These are phyloP conservation scores for Stictocephala bisonia DNA, from an alignment of 2,888 invertebrate genomes.

Conservation along the genomic window DNA sequence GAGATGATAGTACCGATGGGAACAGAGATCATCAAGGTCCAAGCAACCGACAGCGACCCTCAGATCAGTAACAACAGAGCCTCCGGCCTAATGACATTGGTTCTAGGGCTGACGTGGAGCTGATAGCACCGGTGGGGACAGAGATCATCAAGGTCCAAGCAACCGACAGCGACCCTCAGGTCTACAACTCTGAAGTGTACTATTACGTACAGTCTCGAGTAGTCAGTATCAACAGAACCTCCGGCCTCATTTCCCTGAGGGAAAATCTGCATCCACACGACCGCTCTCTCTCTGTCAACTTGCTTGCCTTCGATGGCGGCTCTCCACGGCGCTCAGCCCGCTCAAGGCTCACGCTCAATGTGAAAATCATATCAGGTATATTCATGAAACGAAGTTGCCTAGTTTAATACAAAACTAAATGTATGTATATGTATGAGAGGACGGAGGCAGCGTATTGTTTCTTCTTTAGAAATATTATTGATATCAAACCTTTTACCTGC, in stretches of 20 bases:
- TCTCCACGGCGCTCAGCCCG: constrained; percentile 37
- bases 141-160: constrained; percentile 38
- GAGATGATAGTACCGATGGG: constrained; percentile 13
- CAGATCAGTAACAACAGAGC: constrained; percentile 17
- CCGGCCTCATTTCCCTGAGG: constrained; percentile 34
- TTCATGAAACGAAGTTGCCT: background rate
- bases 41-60: constrained; percentile 2
- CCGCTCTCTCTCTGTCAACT: constrained; percentile 28
- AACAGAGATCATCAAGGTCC: background rate
- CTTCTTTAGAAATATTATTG: too few species aligned
- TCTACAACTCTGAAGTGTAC: constrained; percentile 45
- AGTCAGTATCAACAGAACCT: constrained; percentile 34
- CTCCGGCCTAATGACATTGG: too few species aligned
- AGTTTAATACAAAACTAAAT: background rate
- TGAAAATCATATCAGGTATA: constrained; percentile 47
- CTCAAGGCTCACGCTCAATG: constrained; percentile 38
- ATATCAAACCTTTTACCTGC: too few species aligned
- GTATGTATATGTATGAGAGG: background rate
- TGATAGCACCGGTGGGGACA: constrained; percentile 37
- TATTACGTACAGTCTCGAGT: constrained; percentile 40
- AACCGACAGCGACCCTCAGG: constrained; percentile 37
- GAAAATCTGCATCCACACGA: constrained; percentile 34
- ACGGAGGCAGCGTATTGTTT: background rate
- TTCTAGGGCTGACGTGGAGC: constrained; percentile 44
- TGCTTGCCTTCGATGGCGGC: constrained; percentile 45